Percentiles rank a stretch among this genome's conserved stretches.
phyloP scores from a whole-genome alignment of 2,113 vertebrate genomes.

The Canis aureus region DNA sequence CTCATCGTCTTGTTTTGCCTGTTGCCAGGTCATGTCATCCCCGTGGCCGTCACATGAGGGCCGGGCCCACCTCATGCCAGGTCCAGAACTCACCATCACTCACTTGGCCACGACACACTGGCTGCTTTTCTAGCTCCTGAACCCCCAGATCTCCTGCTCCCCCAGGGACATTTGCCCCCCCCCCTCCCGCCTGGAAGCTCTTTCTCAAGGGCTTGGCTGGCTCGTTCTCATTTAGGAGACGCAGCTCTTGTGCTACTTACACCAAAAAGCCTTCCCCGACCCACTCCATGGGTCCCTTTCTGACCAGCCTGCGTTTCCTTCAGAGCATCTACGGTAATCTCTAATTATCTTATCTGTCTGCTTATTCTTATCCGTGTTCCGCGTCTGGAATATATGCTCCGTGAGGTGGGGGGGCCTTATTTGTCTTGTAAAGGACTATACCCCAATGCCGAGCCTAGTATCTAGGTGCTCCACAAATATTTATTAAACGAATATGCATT shows the following conservation, averaged over 20 bases:
- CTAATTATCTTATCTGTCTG: not conserved
- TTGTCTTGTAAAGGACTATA: not conserved
- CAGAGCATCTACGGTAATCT: not conserved
- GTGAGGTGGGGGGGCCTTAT: not conserved
- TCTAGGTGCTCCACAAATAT: not conserved
- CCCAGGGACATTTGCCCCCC: not conserved
- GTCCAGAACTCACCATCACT: not conserved
- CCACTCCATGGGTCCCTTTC: not conserved
- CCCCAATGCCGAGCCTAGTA: not conserved
- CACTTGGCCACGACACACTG: not conserved
- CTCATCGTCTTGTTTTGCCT: not conserved
- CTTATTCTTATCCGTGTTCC: not conserved
- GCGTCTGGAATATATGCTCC: not conserved
- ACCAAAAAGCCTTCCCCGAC: not conserved
- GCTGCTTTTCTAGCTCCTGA: not conserved
- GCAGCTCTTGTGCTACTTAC: no score
- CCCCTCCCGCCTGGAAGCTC: no score
- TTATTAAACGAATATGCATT: not conserved
- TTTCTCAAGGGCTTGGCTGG: not conserved
- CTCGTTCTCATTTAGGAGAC: not conserved
- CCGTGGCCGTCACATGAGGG: no score
- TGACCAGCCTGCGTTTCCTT: not conserved
- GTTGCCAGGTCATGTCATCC: not conserved
- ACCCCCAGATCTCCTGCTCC: not conserved
- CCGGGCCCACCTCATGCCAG: not conserved